Evolutionary conservation across 2,113 vertebrate genomes (phyloP).

Genomic region (Xerus inauris): DNA sequence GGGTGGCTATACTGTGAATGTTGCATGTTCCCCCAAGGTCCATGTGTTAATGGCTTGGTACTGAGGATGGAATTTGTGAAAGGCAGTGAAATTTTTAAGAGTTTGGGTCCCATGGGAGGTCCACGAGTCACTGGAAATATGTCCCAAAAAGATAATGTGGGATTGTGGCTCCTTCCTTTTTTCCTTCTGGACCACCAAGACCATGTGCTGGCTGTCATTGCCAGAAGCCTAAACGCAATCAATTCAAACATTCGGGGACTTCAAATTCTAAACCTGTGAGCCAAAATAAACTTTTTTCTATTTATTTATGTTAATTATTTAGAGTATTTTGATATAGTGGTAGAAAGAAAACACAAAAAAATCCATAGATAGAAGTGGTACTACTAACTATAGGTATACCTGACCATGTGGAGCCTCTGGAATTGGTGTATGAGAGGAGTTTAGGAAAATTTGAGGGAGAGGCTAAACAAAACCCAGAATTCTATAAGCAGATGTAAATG

Average conservation of each 20-base stretch:
- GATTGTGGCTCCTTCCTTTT: too few relatives aligned
- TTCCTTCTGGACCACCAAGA: background rate
- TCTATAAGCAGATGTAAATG: background rate
- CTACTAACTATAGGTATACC: background rate
- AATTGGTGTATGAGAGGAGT: background rate
- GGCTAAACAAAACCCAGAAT: too few relatives aligned
- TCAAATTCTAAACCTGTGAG: too few relatives aligned
- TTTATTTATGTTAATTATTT: background rate
- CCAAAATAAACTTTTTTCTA: background rate
- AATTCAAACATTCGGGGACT: background rate
- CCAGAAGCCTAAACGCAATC: background rate
- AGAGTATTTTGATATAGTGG: background rate
- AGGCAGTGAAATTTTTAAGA: background rate
- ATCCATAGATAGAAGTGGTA: background rate
- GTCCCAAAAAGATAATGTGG: accelerated
- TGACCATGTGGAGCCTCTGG: background rate
- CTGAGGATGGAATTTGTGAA: background rate
- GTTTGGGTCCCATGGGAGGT: background rate
- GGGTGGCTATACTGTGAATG: background rate
- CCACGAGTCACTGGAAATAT: too few relatives aligned
- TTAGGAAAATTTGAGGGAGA: background rate
- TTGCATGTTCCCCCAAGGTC: background rate
- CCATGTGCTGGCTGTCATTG: background rate
- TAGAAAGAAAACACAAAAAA: background rate
- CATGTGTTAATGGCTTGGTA: background rate